These are phyloP conservation scores for Mastigias papua DNA, from an alignment of 30 jellyfish, hydroid and myxozoan genomes.

Conservation along the genomic window DNA sequence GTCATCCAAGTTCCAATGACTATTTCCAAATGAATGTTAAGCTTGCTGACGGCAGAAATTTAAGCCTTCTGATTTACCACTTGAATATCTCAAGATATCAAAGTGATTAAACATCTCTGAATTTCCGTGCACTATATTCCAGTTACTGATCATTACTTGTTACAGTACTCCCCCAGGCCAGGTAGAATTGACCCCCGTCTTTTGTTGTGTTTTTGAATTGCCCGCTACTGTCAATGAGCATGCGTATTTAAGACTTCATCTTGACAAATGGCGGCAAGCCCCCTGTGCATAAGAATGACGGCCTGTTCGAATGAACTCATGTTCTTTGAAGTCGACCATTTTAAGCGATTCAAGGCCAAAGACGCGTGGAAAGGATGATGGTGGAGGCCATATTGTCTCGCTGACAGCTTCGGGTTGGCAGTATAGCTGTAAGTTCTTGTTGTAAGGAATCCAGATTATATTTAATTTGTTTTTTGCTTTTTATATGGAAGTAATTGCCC, in stretches of 20 bases:
- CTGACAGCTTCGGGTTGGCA: neutral
- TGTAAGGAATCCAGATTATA: neutral
- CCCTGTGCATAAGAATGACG: conserved; percentile 97
- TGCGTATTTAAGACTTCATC: conserved; percentile 77
- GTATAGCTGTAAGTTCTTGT: neutral
- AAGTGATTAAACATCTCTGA: neutral
- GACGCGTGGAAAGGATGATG: conserved; percentile 77
- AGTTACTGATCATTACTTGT: neutral
- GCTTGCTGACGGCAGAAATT: too few species aligned
- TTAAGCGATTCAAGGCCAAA: conserved; percentile 79
- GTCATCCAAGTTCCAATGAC: too few species aligned
- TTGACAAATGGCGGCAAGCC: conserved; percentile 99
- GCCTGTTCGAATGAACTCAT: conserved; percentile 86
- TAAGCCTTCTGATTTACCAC: too few species aligned
- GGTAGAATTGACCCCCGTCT: conserved; percentile 59
- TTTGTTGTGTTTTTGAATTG: neutral
- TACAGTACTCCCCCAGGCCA: neutral
- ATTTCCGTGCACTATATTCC: neutral
- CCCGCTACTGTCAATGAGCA: conserved; percentile 65
- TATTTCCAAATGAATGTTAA: too few species aligned
- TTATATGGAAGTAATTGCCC: neutral
- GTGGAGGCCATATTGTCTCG: conserved; percentile 75
- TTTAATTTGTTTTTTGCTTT: conserved; percentile 20
- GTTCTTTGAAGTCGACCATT: conserved; percentile 81
- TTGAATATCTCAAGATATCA: too few species aligned